Evolutionary conservation across 2,797 vertebrate genomes (phyloP).

Genomic region (Epinephelus awoara): DNA sequence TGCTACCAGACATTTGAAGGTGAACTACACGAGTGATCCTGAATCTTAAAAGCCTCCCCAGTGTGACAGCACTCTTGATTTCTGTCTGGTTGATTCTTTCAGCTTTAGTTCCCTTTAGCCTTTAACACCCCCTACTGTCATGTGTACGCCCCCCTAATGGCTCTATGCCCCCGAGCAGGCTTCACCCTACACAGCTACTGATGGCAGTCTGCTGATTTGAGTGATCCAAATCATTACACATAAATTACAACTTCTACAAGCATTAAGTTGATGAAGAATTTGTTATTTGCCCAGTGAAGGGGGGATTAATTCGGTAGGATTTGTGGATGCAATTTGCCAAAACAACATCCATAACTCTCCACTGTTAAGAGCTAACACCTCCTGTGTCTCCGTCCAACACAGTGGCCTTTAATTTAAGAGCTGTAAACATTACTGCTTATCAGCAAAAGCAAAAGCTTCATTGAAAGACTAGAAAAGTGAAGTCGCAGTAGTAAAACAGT

Average conservation of each 20-base stretch:
- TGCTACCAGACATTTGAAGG: not conserved
- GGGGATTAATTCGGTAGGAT: not conserved
- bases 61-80: not conserved
- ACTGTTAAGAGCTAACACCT: not conserved
- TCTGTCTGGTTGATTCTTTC: not conserved
- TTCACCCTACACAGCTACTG: not conserved
- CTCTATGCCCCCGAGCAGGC: not conserved
- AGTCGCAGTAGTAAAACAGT: not conserved
- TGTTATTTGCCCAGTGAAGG: not conserved
- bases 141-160: not conserved
- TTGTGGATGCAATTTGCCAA: slow-evolving; percentile 10
- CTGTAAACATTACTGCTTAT: slow-evolving; percentile 8
- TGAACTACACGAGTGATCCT: not conserved
- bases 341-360: slow-evolving; percentile 18
- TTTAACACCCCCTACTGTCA: not conserved
- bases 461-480: slow-evolving; percentile 1
- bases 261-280: not conserved
- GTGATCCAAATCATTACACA: not conserved
- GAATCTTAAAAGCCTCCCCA: not conserved
- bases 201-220: not conserved
- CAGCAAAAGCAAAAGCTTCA: slow-evolving; percentile 3
- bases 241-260: slow-evolving; percentile 7
- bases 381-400: not conserved
- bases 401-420: slow-evolving; percentile 25
- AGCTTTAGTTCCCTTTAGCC: no score